Evolutionary conservation across 2,888 invertebrate genomes (phyloP).

Genomic region (Drosophila nr. fundita): DNA sequence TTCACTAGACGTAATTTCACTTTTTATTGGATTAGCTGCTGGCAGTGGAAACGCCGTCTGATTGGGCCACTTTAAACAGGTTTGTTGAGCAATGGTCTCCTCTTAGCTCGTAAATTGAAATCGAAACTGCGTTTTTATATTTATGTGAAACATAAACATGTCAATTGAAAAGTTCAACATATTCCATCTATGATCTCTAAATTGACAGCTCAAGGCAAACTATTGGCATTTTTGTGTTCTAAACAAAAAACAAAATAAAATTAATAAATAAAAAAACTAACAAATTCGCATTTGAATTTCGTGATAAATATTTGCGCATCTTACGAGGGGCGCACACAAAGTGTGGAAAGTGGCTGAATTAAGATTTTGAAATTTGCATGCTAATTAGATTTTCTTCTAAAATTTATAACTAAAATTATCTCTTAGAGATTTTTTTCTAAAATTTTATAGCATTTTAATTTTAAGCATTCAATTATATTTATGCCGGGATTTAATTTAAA

Average conservation of each 20-base stretch:
- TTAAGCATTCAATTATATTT: not conserved
- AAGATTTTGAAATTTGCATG: not conserved
- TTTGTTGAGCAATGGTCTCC: conserved; percentile 62
- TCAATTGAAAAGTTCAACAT: conserved; percentile 39
- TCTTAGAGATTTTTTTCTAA: too few species aligned
- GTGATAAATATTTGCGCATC: conserved; percentile 1
- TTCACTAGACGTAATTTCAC: conserved; percentile 63
- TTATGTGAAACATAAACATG: conserved; percentile 45
- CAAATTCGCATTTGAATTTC: conserved; percentile 2
- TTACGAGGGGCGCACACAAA: conserved; percentile 12
- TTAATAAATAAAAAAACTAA: not conserved
- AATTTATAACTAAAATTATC: too few species aligned
- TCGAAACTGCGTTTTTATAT: conserved; percentile 33
- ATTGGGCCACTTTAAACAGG: conserved; percentile 60
- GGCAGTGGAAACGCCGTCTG: conserved; percentile 16
- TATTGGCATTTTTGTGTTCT: conserved; percentile 51
- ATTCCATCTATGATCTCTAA: conserved; percentile 22
- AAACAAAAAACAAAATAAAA: not conserved
- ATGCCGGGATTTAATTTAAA: not conserved
- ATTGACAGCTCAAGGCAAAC: conserved; percentile 63
- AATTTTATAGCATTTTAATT: too few species aligned
- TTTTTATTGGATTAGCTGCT: conserved; percentile 77
- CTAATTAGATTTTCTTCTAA: fast-evolving
- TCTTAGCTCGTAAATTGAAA: conserved; percentile 43
- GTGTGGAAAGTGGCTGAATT: not conserved